Evolutionary conservation across 2,888 invertebrate genomes (phyloP).

Genomic region (Machimus rusticus): DNA sequence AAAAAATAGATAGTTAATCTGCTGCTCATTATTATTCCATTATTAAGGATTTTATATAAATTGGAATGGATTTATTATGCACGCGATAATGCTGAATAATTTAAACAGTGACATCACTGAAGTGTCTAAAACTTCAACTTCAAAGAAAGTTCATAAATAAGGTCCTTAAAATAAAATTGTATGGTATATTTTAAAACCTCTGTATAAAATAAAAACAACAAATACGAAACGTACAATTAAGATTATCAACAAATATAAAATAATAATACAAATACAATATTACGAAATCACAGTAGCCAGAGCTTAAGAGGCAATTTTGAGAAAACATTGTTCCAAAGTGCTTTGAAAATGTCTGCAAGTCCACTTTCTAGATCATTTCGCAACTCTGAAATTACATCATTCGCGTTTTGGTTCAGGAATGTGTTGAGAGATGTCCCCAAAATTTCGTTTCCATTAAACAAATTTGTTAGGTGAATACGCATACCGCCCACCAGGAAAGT

Average conservation of each 20-base stretch:
- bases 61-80: too few relatives aligned
- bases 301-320: constrained; percentile 67
- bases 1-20: too few relatives aligned
- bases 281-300: constrained; percentile 62
- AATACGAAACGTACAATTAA: not conserved
- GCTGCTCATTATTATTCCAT: not conserved
- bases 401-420: constrained; percentile 68
- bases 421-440: constrained; percentile 68
- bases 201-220: not conserved
- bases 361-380: constrained; percentile 67
- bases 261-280: not conserved
- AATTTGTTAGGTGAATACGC: constrained; percentile 66
- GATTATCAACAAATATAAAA: not conserved
- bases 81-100: too few relatives aligned
- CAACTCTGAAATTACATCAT: constrained; percentile 68
- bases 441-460: constrained; percentile 71
- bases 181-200: not conserved
- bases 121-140: not conserved
- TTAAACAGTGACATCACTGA: too few relatives aligned
- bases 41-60: not conserved
- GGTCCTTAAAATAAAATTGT: not conserved
- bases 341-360: constrained; percentile 66
- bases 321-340: constrained; percentile 68
- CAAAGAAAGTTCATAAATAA: not conserved
- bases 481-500: constrained; percentile 66